Conservation (phyloP, 2,113 vertebrate genomes). For the Ophiodon elongatus region DNA sequence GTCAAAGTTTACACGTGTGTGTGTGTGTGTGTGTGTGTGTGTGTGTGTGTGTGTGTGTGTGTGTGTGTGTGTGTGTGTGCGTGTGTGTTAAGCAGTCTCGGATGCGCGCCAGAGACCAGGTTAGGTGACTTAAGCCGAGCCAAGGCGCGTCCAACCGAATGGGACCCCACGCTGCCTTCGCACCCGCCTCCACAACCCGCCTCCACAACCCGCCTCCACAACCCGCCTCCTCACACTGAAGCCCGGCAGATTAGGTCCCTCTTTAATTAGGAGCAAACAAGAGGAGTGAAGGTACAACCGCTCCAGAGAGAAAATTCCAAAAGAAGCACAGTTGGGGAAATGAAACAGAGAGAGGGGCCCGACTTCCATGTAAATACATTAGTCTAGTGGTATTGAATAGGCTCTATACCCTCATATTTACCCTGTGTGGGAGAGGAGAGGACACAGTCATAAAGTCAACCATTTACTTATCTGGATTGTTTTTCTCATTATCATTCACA, state of each 20-base stretch:
- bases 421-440: not conserved
- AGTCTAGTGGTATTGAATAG: constrained; percentile 16
- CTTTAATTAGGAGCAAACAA: constrained; percentile 67
- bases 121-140: constrained; percentile 61
- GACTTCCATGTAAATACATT: constrained; percentile 2
- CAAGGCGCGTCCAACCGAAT: constrained; percentile 50
- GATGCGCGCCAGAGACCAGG: constrained; percentile 16
- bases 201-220: too few relatives aligned
- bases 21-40: not conserved
- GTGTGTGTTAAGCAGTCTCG: not conserved
- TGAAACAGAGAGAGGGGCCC: constrained; percentile 29
- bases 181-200: constrained; percentile 36
- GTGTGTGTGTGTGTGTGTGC: not conserved
- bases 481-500: not conserved
- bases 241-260: constrained; percentile 68
- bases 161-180: constrained; percentile 13
- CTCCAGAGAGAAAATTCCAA: constrained; percentile 41
- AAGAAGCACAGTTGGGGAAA: constrained; percentile 20
- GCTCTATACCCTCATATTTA: constrained; percentile 4
- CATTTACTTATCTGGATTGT: not conserved
- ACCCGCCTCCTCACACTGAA: too few relatives aligned
- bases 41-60: not conserved
- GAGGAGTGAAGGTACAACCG: constrained; percentile 31
- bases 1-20: not conserved
- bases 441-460: not conserved